A percentile compares a stretch with the other conserved stretches of the same genome.
phyloP scores from a whole-genome alignment of 2,888 invertebrate species.

The Drosophila melanosoma region DNA sequence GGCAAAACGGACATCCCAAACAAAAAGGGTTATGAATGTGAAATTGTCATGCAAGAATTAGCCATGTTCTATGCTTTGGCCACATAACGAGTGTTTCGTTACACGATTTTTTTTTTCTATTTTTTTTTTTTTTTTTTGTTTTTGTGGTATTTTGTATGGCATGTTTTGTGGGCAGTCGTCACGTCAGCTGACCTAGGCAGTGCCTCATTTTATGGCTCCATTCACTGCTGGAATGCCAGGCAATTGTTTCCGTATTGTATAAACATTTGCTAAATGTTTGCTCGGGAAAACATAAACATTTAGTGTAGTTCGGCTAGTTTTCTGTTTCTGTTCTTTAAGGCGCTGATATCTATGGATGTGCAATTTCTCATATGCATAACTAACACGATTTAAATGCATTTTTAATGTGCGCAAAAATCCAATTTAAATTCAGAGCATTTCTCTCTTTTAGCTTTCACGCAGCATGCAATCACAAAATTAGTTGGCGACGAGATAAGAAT shows the following conservation, averaged over 20 bases:
- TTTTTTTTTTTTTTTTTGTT: slow-evolving; percentile 21
- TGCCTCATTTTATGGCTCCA: slow-evolving; percentile 62
- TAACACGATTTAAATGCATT: slow-evolving; percentile 79
- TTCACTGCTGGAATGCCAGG: slow-evolving; percentile 58
- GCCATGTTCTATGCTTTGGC: slow-evolving; percentile 77
- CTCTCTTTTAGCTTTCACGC: slow-evolving; percentile 43
- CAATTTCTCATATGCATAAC: slow-evolving; percentile 72
- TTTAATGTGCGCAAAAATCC: slow-evolving; percentile 83
- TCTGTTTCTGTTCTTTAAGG: slow-evolving; percentile 10
- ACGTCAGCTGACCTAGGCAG: slow-evolving; percentile 61
- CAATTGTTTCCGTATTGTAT: slow-evolving; percentile 71
- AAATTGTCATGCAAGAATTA: slow-evolving; percentile 84
- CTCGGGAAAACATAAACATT: slow-evolving; percentile 81
- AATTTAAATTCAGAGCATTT: slow-evolving; percentile 84
- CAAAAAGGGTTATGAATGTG: slow-evolving; percentile 83
- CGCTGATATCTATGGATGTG: background rate
- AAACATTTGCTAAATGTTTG: slow-evolving; percentile 74
- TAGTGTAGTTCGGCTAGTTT: slow-evolving; percentile 58
- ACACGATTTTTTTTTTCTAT: slow-evolving; percentile 41
- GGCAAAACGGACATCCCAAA: slow-evolving; percentile 51
- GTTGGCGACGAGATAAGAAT: slow-evolving; percentile 78
- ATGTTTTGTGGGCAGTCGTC: slow-evolving; percentile 62
- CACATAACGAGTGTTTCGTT: slow-evolving; percentile 68
- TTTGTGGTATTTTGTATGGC: slow-evolving; percentile 15
- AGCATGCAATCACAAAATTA: slow-evolving; percentile 78